These are phyloP conservation scores for Mythimna lalbum DNA, from an alignment of 2,888 invertebrate species.

Conservation along the genomic window DNA sequence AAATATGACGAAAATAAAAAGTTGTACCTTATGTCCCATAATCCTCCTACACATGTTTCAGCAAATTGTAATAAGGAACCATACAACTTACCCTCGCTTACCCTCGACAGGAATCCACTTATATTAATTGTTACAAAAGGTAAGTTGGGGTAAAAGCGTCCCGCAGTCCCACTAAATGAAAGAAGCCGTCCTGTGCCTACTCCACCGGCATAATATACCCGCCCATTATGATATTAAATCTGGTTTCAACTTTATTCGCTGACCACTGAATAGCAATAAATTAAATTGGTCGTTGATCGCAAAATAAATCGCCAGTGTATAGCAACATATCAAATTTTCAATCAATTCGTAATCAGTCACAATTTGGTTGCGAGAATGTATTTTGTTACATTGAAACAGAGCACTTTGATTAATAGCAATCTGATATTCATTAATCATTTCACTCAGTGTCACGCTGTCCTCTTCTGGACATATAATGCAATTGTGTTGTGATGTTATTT, in stretches of 20 bases:
- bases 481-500: constrained; percentile 16
- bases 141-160: constrained; percentile 68
- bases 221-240: constrained; percentile 58
- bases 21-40: constrained; percentile 44
- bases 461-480: constrained; percentile 15
- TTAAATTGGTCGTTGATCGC: constrained; percentile 46
- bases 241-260: constrained; percentile 30
- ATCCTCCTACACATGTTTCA: constrained; percentile 51
- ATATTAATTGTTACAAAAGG: constrained; percentile 73
- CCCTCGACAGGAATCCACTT: constrained; percentile 61
- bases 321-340: constrained; percentile 52
- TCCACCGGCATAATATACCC: constrained; percentile 40
- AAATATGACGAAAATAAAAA: constrained; percentile 35
- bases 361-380: constrained; percentile 43
- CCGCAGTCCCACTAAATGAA: constrained; percentile 63
- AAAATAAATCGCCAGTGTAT: constrained; percentile 49
- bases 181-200: constrained; percentile 59
- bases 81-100: constrained; percentile 54
- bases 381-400: constrained; percentile 45
- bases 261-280: constrained; percentile 38
- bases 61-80: constrained; percentile 57
- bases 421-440: constrained; percentile 46
- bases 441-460: constrained; percentile 7
- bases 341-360: constrained; percentile 53
- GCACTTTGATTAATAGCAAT: constrained; percentile 47